Base-by-base conservation (phyloP, 2,797 vertebrate species). In the Bovichtus diacanthus region DNA sequence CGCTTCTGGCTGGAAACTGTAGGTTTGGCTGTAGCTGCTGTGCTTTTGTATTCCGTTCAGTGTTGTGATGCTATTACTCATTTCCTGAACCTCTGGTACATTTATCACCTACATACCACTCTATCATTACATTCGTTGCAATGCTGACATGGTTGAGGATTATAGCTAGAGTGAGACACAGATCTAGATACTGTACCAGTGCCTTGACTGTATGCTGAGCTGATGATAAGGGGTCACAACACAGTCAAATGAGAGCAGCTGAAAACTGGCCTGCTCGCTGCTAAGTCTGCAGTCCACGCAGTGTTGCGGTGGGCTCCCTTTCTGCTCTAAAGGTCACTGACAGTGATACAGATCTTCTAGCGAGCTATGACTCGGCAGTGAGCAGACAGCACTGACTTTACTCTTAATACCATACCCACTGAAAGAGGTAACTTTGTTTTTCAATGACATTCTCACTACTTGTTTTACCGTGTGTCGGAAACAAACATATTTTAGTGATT, bases 1-100 rank as follows among this genome's bases (percentile, higher is more conserved):
- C 97, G 97, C 94, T 99, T 97, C 95, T 99, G 98, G 98, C 95
- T 99, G 92, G 98, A 99, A 93, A 99, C 98, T 80, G 98, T 99
- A 96, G 68, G 92, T 90, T 80, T 70, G 59, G 10, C 67, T 68
- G 9, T 0, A 6, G 16, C 46, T 16, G 60, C 69, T 51, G 16
- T 11, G 38, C 63, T 71, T n/a, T 43, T 50, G 3, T 50, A 6
- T 66, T 60, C 19, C 46, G 12, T 31, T 10, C 41, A 36, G 25
- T 15, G 39, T 25, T 31, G 67, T 38, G 39, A 58, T 23, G n/a
- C 19, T 9, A 18, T 65, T 34, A 68, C 74, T 76, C 18, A 80
- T 78, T 46, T 74, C 59, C 51, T 10, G 16, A 44, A 59, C 47
- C 39, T 66, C 23, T 21, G 55, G 23, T n/a, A 16, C 59, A 56